Percentiles rank a stretch among this genome's conserved stretches.
Conservation (phyloP, 2,888 invertebrate genomes). For the Melanotus villosus region DNA sequence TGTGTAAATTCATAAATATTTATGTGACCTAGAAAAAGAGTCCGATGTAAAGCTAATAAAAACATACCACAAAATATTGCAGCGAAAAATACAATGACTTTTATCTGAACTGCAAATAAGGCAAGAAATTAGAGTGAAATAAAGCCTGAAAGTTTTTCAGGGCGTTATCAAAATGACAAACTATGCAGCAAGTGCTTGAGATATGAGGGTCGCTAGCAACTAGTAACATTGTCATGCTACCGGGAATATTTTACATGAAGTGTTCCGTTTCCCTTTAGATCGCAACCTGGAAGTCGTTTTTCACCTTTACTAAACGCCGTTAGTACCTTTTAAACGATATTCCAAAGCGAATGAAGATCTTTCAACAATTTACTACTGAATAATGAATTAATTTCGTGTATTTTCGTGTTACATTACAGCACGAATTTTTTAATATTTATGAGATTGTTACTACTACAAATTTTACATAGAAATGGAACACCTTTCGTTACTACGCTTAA, state of each 20-base stretch:
- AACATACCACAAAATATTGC: constrained; percentile 23
- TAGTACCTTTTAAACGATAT: constrained; percentile 32
- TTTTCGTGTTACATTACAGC: constrained; percentile 6
- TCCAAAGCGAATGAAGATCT: constrained; percentile 34
- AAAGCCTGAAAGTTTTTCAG: constrained; percentile 30
- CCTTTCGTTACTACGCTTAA: not conserved
- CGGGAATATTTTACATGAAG: constrained; percentile 49
- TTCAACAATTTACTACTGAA: constrained; percentile 30
- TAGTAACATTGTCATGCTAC: constrained; percentile 47
- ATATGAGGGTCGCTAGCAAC: constrained; percentile 43
- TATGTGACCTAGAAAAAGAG: constrained; percentile 40
- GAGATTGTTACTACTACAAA: not conserved
- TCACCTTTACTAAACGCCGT: constrained; percentile 40
- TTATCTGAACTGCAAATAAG: constrained; percentile 31
- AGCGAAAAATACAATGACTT: constrained; percentile 14
- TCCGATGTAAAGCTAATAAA: constrained; percentile 23
- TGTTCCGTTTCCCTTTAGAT: constrained; percentile 45
- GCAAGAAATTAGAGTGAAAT: constrained; percentile 36
- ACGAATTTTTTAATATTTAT: constrained; percentile 14
- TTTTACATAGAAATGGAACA: not conserved
- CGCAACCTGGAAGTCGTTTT: constrained; percentile 41
- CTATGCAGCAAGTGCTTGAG: constrained; percentile 46
- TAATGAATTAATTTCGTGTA: constrained; percentile 31
- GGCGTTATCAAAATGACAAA: constrained; percentile 44
- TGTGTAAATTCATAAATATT: constrained; percentile 40